Evolutionary conservation across 2,888 invertebrate species (phyloP), one percentile per base, ranked within the genome.

Genomic region (Acanthopleura granulata): DNA sequence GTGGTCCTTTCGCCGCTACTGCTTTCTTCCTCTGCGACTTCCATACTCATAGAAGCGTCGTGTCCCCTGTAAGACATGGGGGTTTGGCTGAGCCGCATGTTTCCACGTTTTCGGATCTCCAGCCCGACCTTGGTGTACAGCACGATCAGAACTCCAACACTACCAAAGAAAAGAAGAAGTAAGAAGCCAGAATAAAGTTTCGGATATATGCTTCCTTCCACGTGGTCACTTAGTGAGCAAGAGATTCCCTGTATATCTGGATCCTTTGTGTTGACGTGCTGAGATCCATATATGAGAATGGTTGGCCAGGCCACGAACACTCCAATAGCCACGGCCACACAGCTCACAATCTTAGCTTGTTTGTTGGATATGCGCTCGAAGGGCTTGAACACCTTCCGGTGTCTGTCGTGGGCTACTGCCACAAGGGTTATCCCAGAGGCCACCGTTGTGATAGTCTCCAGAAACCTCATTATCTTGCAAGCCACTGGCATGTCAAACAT

Each of bases 121-220:
- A 82, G 73, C 0, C 86, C 85, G n/a, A 87, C 85, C 73, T 83
- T 81, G 49, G 81, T 78, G 77, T 87, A 87, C 22, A 86, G 84
- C 14, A 86, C 80, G 9, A 83, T 79, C 74, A 87, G 85, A 75
- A 85, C 84, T 12, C 80, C 75, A 0, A 86, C 78, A 61, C 85
- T 85, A 29, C 82, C 79, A 51, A 85, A 77, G 76, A 86, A 87
- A 25, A 87, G 77, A 0, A 84, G 76, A 73, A 86, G 85, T 1
- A 87, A 82, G 75, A 85, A 83, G 0, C 84, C 85, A 79, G 85
- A 86, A 76, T 87, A 87, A 69, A 86, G 72, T 51, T 83, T 85
- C 11, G 87, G 86, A 73, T 84, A 87, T 70, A 83, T 77, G 14
- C 85, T 86, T 1, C 81, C 80, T n/a, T 80, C 75, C 75, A 86